Conservation (phyloP, 2,797 vertebrate genomes). For the Oceanodroma leucorhoa region DNA sequence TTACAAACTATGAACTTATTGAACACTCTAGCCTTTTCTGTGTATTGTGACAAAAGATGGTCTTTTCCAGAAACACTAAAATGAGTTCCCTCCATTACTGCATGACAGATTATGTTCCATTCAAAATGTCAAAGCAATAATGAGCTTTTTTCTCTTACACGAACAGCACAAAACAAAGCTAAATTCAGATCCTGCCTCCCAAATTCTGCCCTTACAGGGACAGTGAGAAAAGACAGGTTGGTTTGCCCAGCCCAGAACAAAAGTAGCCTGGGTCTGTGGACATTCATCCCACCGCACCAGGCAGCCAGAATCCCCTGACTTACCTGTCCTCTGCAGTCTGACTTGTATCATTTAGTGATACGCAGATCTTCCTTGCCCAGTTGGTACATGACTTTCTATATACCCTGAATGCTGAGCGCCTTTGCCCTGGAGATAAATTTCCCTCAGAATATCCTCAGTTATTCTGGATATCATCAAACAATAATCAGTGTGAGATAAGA, state of each 20-base stretch:
- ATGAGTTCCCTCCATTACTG: not conserved
- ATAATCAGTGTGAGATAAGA: constrained; percentile 45
- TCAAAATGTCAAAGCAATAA: constrained; percentile 20
- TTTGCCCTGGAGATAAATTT: constrained; percentile 44
- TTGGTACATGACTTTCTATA: not conserved
- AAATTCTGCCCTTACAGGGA: not conserved
- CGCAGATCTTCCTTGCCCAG: not conserved
- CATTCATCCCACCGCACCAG: not conserved
- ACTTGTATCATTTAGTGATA: not conserved
- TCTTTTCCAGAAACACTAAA: constrained; percentile 40
- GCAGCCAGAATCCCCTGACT: not conserved
- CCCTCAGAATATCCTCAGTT: constrained; percentile 25
- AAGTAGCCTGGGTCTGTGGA: not conserved
- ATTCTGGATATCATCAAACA: constrained; percentile 54
- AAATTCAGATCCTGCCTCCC: not conserved
- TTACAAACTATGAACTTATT: constrained; percentile 31
- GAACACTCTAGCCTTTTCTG: constrained; percentile 17
- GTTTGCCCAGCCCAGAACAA: not conserved
- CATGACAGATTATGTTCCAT: not conserved
- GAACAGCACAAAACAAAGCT: not conserved
- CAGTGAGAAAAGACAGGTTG: not conserved
- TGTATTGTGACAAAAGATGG: not conserved
- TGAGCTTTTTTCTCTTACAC: not conserved
- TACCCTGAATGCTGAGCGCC: not conserved
- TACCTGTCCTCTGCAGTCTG: constrained; percentile 3